phyloP scores from a whole-genome alignment of 2,113 vertebrate genomes.

The Poeciliopsis prolifica region DNA sequence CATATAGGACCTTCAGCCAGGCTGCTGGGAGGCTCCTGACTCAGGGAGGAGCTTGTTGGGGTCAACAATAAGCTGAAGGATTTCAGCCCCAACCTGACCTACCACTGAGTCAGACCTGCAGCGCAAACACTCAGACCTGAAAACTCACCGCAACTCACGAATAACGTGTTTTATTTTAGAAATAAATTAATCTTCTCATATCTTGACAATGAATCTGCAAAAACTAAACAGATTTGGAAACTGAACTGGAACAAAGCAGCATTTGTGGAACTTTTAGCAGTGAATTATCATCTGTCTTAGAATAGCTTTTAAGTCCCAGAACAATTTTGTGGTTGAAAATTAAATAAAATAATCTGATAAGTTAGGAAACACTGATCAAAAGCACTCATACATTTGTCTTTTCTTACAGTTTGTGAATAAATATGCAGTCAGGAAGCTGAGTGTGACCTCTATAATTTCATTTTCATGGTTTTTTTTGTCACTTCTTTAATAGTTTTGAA shows the following conservation, averaged over 20 bases:
- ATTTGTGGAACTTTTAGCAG: background rate
- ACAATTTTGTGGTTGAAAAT: background rate
- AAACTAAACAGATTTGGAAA: background rate
- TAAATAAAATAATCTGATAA: background rate
- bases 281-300: background rate
- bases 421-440: background rate
- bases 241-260: background rate
- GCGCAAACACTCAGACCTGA: background rate
- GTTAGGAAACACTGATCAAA: background rate
- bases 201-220: background rate
- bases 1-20: background rate
- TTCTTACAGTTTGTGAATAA: background rate
- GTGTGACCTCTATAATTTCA: background rate
- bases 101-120: background rate
- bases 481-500: background rate
- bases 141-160: background rate
- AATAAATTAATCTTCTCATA: background rate
- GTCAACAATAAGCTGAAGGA: background rate
- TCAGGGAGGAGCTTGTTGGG: background rate
- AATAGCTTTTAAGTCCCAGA: too few species aligned
- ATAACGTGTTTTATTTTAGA: too few species aligned
- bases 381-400: background rate
- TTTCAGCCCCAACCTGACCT: background rate
- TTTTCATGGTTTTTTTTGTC: background rate
- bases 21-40: too few species aligned